Evolutionary conservation across 2,888 invertebrate species (phyloP), one percentile per base, ranked within the genome.

Genomic region (Agonopterix heracliana): DNA sequence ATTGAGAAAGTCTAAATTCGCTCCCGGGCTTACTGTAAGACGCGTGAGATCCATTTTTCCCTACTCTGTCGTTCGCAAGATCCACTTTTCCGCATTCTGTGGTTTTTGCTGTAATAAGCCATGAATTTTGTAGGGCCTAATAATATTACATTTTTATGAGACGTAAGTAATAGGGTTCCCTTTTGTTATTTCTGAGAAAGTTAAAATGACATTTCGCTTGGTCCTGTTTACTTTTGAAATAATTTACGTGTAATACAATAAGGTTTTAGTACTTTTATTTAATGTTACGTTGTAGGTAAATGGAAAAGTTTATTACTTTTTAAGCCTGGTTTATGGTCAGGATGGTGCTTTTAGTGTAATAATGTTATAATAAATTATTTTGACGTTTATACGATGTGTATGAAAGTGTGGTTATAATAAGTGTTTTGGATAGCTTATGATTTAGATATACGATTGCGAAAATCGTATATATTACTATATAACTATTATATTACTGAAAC

Each of bases 141-240:
- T 52, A 52, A 52, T 49, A 52, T 52, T 48, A 48, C 48, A 26
- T 49, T 52, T 52, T 52, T 52, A 52, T 52, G 51, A 41, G 46
- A 52, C 46, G 48, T 48, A 52, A 52, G 48, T 52, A 52, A 48
- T 48, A 52, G 51, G 51, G 51, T 48, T 14, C 41, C 11, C 48
- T 48, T 51, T 51, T 47, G 47, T 51, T 38, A 46, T 45, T 48
- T 45, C 42, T 40, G 35, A 41, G 17, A 46, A 48, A 52, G 14
- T 48, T 36, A 46, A 35, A 44, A 52, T 49, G 48, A 48, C 48
- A 46, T 45, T 46, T 44, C 36, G 34, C 12, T 11, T 5, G 44
- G 43, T 34, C 42, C 36, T 43, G 9, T 34, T 45, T 50, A 44
- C 40, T 47, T 51, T 47, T 51, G 45, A 43, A 48, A 44, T 45